Conservation (phyloP, 2,797 vertebrate species). For the Centroberyx gerrardi region DNA sequence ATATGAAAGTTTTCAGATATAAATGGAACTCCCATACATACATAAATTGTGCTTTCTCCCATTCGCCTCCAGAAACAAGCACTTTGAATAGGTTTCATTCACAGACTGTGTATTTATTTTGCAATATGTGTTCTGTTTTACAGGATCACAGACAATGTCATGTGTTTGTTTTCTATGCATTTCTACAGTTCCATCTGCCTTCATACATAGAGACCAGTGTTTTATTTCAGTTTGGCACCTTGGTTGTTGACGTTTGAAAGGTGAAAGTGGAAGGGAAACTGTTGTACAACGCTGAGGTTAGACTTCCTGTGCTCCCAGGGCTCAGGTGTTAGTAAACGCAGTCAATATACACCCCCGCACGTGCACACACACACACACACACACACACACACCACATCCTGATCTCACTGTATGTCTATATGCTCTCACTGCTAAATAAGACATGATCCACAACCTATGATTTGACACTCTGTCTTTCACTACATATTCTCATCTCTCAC, state of each 20-base stretch:
- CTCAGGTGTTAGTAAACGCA: conserved; percentile 47
- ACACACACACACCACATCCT: conserved; percentile 45
- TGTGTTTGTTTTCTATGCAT: conserved; percentile 40
- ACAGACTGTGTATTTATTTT: conserved; percentile 32
- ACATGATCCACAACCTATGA: conserved; percentile 41
- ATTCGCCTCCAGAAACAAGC: conserved; percentile 28
- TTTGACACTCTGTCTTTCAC: conserved; percentile 41
- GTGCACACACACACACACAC: conserved; percentile 9
- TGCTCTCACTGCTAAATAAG: conserved; percentile 39
- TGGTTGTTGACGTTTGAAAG: conserved; percentile 62
- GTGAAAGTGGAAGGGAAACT: conserved; percentile 53
- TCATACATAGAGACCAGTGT: conserved; percentile 33
- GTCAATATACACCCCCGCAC: conserved; percentile 5
- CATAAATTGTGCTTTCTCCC: conserved; percentile 17
- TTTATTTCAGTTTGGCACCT: conserved; percentile 49
- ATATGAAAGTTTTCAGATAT: conserved; percentile 40
- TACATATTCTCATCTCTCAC: conserved; percentile 44
- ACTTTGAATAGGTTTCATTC: conserved; percentile 32
- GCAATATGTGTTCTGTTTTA: conserved; percentile 34
- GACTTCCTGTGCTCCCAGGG: conserved; percentile 61
- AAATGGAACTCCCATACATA: conserved; percentile 33
- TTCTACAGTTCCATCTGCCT: conserved; percentile 44
- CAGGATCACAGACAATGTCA: conserved; percentile 37
- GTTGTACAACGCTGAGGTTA: conserved; percentile 45
- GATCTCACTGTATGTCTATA: conserved; percentile 21